Conservation (phyloP, 2,797 vertebrate genomes). For the Schizopygopsis pylzovi region DNA sequence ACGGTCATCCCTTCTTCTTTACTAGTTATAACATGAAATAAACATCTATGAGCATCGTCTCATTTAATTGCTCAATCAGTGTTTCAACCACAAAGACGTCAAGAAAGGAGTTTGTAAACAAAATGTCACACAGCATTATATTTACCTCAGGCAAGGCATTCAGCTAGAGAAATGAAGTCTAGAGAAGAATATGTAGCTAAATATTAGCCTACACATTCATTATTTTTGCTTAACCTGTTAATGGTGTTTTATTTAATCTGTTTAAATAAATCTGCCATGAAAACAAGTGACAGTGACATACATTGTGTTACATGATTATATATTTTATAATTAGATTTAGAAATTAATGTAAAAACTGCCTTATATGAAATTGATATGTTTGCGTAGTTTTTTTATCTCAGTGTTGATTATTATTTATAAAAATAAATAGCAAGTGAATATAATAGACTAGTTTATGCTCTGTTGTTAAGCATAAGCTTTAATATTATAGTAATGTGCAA, state of each 20-base stretch:
- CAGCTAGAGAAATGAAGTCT: neutral
- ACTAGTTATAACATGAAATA: neutral
- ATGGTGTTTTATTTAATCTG: neutral
- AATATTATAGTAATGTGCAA: neutral
- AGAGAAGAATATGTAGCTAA: too few species aligned
- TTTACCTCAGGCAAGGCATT: neutral
- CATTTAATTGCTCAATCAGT: neutral
- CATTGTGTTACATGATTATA: neutral
- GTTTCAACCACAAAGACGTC: neutral
- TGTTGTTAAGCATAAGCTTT: neutral
- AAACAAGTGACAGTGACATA: neutral
- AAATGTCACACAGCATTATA: neutral
- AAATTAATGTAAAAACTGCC: neutral
- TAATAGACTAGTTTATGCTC: neutral
- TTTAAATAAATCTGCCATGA: too few species aligned
- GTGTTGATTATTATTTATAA: neutral
- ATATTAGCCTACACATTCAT: neutral
- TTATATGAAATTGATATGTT: neutral
- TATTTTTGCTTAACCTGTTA: neutral
- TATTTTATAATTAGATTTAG: neutral
- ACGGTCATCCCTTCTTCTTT: too few species aligned
- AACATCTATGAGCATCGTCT: neutral
- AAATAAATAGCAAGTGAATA: neutral
- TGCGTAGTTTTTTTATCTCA: neutral
- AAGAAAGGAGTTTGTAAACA: neutral